These are phyloP conservation scores for Heliconius aoede DNA, from an alignment of 2,888 invertebrate species.

Conservation along the genomic window DNA sequence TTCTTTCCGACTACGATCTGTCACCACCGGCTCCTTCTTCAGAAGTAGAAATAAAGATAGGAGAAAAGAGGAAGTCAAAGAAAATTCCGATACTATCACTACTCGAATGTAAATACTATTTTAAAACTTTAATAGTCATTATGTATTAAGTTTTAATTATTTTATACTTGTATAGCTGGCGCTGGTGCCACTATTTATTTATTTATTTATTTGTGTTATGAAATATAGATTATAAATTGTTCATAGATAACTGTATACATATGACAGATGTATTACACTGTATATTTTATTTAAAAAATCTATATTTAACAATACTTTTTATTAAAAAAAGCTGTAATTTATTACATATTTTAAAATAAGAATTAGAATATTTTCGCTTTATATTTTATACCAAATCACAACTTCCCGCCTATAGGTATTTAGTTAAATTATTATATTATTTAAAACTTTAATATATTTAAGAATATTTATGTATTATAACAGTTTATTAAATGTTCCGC, in stretches of 20 bases:
- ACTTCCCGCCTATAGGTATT: not conserved
- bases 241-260: not conserved
- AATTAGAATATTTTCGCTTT: not conserved
- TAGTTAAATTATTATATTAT: not conserved
- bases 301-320: not conserved
- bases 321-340: not conserved
- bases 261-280: not conserved
- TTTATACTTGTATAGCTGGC: slow-evolving; percentile 6
- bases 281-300: not conserved
- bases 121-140: slow-evolving; percentile 8
- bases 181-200: slow-evolving; percentile 13
- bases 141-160: slow-evolving; percentile 13
- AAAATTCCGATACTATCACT: slow-evolving; percentile 63
- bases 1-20: slow-evolving; percentile 69
- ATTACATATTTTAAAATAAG: slow-evolving; percentile 7
- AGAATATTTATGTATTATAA: not conserved
- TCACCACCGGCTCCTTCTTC: slow-evolving; percentile 73
- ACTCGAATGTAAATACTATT: slow-evolving; percentile 64
- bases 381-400: slow-evolving; percentile 1
- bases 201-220: not conserved
- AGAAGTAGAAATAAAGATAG: slow-evolving; percentile 61
- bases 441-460: not conserved
- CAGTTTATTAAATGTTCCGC: not conserved
- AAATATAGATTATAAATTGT: not conserved
- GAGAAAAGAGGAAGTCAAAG: slow-evolving; percentile 57